phyloP scores from a whole-genome alignment of 2,888 invertebrate species.

The Epinotia bilunana region DNA sequence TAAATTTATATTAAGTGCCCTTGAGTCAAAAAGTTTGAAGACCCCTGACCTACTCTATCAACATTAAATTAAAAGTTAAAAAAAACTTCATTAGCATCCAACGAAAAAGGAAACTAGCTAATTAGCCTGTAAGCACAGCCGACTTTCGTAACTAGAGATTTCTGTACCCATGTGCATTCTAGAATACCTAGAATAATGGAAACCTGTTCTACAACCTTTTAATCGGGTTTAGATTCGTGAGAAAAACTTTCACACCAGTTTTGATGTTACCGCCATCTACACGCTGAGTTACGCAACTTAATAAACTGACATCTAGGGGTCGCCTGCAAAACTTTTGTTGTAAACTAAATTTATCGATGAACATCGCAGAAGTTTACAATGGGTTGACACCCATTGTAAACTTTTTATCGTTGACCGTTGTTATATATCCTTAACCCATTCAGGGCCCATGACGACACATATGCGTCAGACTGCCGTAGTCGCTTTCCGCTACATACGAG shows the following conservation, averaged over 20 bases:
- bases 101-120: neutral
- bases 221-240: neutral
- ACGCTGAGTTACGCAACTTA: neutral
- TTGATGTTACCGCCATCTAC: conserved; percentile 29
- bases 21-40: too few species aligned
- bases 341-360: neutral
- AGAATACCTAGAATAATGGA: conserved; percentile 8
- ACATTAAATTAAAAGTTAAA: neutral
- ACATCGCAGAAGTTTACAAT: neutral
- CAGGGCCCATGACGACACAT: too few species aligned
- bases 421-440: too few species aligned
- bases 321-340: neutral
- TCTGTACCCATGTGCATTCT: conserved; percentile 15
- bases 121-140: neutral
- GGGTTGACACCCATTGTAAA: neutral
- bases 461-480: too few species aligned
- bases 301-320: conserved; percentile 10
- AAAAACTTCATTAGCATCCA: neutral
- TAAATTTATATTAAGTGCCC: too few species aligned
- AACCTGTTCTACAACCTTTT: conserved; percentile 19
- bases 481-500: too few species aligned
- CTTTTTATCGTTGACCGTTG: neutral
- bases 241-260: conserved; percentile 27
- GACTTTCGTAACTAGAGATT: conserved; percentile 28
- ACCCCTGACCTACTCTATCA: neutral